phyloP scores from a whole-genome alignment of 2,888 invertebrate species.

The Synanthedon andrenaeformis region DNA sequence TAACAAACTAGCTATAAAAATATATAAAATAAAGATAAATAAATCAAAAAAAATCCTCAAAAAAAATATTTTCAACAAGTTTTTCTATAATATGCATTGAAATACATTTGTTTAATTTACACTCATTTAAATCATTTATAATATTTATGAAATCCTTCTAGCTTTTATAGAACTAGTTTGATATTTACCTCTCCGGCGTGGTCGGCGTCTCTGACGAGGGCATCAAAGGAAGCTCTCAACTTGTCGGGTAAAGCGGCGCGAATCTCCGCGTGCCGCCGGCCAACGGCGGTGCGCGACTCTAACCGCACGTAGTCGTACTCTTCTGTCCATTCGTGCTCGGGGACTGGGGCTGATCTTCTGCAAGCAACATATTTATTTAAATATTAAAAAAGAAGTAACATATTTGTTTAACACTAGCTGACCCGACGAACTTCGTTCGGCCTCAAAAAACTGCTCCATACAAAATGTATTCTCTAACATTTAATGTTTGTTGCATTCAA shows the following conservation, averaged over 20 bases:
- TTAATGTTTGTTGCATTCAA: too few species aligned
- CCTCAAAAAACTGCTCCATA: background rate
- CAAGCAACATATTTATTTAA: background rate
- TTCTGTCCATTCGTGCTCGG: constrained; percentile 76
- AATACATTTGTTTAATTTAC: too few species aligned
- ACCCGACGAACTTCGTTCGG: background rate
- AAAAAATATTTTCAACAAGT: background rate
- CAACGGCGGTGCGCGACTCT: constrained; percentile 79
- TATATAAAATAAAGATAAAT: background rate
- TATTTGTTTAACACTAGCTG: background rate
- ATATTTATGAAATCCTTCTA: too few species aligned
- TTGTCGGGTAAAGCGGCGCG: constrained; percentile 80
- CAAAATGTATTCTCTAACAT: too few species aligned
- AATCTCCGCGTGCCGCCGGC: constrained; percentile 79
- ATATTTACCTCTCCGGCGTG: constrained; percentile 58
- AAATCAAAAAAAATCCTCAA: background rate
- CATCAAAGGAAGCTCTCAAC: constrained; percentile 80
- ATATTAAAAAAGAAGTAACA: background rate
- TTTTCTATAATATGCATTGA: too few species aligned
- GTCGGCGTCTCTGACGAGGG: constrained; percentile 79
- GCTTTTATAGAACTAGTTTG: too few species aligned
- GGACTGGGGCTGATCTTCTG: constrained; percentile 48
- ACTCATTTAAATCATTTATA: too few species aligned
- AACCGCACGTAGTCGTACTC: constrained; percentile 94
- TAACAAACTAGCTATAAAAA: constrained; percentile 1